Conservation (phyloP, 2,888 invertebrate species). For the Corythucha ciliata region DNA sequence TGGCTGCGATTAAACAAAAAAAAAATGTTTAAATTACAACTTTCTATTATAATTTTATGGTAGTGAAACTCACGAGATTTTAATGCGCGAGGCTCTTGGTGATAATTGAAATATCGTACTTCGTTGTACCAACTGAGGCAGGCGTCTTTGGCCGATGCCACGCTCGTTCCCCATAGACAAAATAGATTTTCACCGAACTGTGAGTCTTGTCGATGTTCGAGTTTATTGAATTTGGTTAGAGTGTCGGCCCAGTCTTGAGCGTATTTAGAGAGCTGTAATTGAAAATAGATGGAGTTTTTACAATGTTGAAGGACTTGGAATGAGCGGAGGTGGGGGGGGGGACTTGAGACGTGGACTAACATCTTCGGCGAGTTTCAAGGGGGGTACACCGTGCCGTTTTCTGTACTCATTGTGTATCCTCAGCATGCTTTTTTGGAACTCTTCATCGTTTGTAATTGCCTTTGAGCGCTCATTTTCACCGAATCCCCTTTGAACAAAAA, state of each 20-base stretch:
- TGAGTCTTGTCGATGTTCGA: conserved; percentile 56
- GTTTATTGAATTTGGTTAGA: conserved; percentile 52
- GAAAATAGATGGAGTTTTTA: neutral
- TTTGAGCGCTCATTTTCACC: too few species aligned
- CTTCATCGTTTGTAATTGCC: too few species aligned
- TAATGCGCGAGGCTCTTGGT: conserved; percentile 33
- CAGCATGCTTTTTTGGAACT: conserved; percentile 39
- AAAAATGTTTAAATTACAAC: too few species aligned
- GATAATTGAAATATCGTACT: conserved; percentile 50
- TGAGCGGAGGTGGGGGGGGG: too few species aligned
- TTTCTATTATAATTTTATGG: neutral
- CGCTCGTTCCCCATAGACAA: conserved; percentile 57
- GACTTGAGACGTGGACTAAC: too few species aligned
- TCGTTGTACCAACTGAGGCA: conserved; percentile 70
- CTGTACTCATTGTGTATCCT: conserved; percentile 54
- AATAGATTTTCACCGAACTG: conserved; percentile 64
- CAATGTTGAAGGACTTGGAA: neutral
- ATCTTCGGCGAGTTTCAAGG: conserved; percentile 47
- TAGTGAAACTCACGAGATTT: conserved; percentile 36
- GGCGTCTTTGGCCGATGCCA: conserved; percentile 57
- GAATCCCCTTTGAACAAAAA: conserved; percentile 14
- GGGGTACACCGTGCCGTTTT: conserved; percentile 49
- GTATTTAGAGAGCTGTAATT: conserved; percentile 32
- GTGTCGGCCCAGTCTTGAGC: conserved; percentile 65
- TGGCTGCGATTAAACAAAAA: too few species aligned